These are phyloP conservation scores for Molanna angustata DNA, from an alignment of 2,888 invertebrate genomes.

Conservation along the genomic window DNA sequence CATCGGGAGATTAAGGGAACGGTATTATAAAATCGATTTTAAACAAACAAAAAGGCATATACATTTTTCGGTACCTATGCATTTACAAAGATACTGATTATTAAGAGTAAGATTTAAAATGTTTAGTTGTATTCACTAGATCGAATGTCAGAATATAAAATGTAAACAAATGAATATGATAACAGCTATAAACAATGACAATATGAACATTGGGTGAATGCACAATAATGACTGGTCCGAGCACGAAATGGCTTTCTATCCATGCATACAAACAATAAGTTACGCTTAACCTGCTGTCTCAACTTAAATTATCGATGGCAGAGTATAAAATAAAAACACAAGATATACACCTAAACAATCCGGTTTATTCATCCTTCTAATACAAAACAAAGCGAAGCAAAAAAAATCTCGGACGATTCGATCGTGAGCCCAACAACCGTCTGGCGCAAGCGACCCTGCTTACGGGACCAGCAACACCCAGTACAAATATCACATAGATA, in stretches of 20 bases:
- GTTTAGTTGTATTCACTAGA: too few relatives aligned
- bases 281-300: constrained; percentile 2
- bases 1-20: not conserved
- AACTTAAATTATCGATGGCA: too few relatives aligned
- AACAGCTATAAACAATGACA: constrained; percentile 11
- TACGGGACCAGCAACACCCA: constrained; percentile 1
- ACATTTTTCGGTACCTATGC: too few relatives aligned
- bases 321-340: too few relatives aligned
- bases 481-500: not conserved
- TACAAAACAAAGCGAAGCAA: constrained; percentile 13
- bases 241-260: constrained; percentile 16
- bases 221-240: constrained; percentile 9
- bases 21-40: not conserved
- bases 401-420: constrained; percentile 8
- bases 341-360: constrained; percentile 15
- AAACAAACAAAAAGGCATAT: too few relatives aligned
- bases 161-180: not conserved
- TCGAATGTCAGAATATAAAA: too few relatives aligned
- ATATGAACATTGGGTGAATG: constrained; percentile 7
- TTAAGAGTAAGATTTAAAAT: too few relatives aligned
- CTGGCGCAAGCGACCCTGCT: constrained; percentile 8
- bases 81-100: too few relatives aligned
- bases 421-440: constrained; percentile 3
- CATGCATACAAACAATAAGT: constrained; percentile 13
- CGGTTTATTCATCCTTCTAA: constrained; percentile 21